These are phyloP conservation scores for Amblyjoppa proteus DNA, from an alignment of 2,888 invertebrate genomes.

Conservation along the genomic window DNA sequence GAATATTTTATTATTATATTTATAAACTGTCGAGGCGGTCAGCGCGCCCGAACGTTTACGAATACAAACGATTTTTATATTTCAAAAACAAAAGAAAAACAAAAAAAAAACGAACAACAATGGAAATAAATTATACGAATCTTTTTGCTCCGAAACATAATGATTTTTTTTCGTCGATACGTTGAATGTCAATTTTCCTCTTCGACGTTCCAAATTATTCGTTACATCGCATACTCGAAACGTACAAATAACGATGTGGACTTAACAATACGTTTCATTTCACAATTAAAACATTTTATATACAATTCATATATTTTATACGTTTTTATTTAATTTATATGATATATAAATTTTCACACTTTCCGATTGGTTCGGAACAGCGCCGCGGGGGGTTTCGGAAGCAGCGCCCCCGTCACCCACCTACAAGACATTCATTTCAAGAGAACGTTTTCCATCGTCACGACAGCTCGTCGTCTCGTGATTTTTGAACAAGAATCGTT, in stretches of 20 bases:
- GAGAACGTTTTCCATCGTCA: not conserved
- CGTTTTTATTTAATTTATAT: too few relatives aligned
- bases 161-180: not conserved
- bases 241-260: not conserved
- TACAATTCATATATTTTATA: too few relatives aligned
- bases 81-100: conserved; percentile 39
- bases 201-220: not conserved
- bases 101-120: conserved; percentile 14
- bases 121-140: conserved; percentile 72
- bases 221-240: not conserved
- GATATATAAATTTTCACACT: not conserved
- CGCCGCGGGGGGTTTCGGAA: not conserved
- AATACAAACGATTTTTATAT: conserved; percentile 60
- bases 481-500: conserved; percentile 17
- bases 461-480: not conserved
- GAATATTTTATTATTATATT: conserved; percentile 78
- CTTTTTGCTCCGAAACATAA: conserved; percentile 60
- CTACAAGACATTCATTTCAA: conserved; percentile 5
- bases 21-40: conserved; percentile 69
- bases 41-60: conserved; percentile 51
- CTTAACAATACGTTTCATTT: not conserved
- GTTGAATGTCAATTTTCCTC: not conserved
- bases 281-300: not conserved
- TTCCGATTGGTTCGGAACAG: conserved; percentile 24
- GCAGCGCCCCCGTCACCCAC: conserved; percentile 10